Conservation (phyloP, 2,888 invertebrate genomes). For the Tetranychus truncatus region DNA sequence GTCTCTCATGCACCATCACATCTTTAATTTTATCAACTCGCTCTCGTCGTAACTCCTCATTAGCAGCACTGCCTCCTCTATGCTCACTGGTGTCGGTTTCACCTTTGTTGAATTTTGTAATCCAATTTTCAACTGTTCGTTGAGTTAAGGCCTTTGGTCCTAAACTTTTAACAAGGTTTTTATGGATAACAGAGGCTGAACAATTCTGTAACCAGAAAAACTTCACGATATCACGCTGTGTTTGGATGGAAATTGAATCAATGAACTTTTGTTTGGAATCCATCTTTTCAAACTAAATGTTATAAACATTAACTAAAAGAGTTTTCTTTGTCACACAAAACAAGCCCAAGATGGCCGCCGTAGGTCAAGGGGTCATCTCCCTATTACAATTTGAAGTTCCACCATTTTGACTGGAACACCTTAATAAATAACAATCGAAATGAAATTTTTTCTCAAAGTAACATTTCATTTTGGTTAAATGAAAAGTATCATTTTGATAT, state of each 20-base stretch:
- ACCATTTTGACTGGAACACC: too few species aligned
- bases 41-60: neutral
- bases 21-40: neutral
- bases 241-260: neutral
- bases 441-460: too few species aligned
- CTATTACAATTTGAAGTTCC: too few species aligned
- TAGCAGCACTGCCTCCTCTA: neutral
- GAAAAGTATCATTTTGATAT: neutral
- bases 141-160: conserved; percentile 29
- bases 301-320: too few species aligned
- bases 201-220: neutral
- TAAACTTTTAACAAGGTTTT: neutral
- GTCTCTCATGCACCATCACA: neutral
- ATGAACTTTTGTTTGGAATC: neutral
- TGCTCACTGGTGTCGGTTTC: neutral
- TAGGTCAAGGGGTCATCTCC: too few species aligned
- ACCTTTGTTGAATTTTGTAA: neutral
- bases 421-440: too few species aligned
- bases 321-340: too few species aligned
- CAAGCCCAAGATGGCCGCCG: too few species aligned
- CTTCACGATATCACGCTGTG: neutral
- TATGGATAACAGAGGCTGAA: neutral
- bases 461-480: too few species aligned
- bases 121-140: neutral
- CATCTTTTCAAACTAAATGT: too few species aligned